Conservation (phyloP, 1,140 invertebrate genomes). For the Drosophila malerkotliana region DNA sequence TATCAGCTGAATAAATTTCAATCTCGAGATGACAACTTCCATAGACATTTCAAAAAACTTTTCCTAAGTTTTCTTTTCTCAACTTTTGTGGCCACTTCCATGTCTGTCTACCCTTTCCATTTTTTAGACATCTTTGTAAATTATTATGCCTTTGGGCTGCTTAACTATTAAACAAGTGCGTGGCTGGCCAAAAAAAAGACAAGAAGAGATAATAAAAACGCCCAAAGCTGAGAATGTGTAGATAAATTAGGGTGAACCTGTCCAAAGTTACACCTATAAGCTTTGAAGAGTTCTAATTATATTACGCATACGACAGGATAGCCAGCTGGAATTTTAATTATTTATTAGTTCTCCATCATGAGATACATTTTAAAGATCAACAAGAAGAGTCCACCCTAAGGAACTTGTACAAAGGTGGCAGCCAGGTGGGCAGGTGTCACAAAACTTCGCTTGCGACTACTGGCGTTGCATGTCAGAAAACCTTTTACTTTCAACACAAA, state of each 20-base stretch:
- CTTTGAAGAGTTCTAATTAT: background rate
- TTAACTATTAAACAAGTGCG: conserved; percentile 41
- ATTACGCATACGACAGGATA: background rate
- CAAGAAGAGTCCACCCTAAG: background rate
- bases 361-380: background rate
- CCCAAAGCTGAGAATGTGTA: conserved; percentile 26
- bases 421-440: conserved; percentile 51
- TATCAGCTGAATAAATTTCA: conserved; percentile 19
- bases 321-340: too few species aligned
- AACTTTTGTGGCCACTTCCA: conserved; percentile 21
- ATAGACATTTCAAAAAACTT: conserved; percentile 9
- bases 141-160: conserved; percentile 12
- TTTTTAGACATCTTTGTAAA: conserved; percentile 13
- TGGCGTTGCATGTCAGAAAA: conserved; percentile 37
- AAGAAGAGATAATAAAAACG: conserved; percentile 10
- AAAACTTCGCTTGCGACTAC: conserved; percentile 11
- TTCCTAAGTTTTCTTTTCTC: conserved; percentile 19
- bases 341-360: background rate
- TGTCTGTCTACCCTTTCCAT: background rate
- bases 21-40: conserved; percentile 16
- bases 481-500: conserved; percentile 74
- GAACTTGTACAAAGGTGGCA: conserved; percentile 6
- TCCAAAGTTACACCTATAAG: background rate
- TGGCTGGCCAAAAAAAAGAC: conserved; percentile 18
- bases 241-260: background rate